Percentiles rank a stretch among this genome's conserved stretches.
phyloP scores from a whole-genome alignment of 2,797 vertebrate genomes.

The Halcyon smyrnensis region DNA sequence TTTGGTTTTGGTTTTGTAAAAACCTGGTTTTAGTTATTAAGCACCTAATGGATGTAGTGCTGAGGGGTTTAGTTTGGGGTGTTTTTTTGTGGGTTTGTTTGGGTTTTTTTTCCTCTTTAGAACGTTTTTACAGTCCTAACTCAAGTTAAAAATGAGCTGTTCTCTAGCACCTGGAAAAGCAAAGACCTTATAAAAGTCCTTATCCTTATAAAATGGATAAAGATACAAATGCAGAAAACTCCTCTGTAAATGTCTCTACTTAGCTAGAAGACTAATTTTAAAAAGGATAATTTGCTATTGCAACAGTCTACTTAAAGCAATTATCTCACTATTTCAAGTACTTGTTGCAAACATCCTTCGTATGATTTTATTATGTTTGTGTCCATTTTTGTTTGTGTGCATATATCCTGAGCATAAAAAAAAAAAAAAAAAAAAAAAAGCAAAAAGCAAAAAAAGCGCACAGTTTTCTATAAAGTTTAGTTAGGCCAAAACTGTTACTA shows the following conservation, averaged over 20 bases:
- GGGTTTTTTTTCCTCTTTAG: not conserved
- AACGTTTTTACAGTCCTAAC: not conserved
- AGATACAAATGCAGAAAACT: not conserved
- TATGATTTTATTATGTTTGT: not conserved
- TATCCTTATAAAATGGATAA: not conserved
- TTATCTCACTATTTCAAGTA: not conserved
- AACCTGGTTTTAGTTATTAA: not conserved
- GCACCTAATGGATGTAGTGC: not conserved
- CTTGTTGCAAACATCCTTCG: not conserved
- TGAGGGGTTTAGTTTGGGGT: accelerated
- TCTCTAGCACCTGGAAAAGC: not conserved
- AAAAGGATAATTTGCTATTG: not conserved
- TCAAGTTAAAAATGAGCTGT: not conserved
- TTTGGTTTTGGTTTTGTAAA: not conserved
- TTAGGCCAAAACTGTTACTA: not conserved
- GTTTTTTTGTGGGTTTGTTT: not conserved
- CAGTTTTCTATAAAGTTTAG: accelerated
- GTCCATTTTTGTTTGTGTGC: not conserved
- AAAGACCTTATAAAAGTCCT: not conserved
- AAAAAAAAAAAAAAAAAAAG: no score
- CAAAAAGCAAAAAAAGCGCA: no score
- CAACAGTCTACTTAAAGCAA: not conserved
- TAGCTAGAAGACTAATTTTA: not conserved
- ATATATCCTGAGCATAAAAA: not conserved
- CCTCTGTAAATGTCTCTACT: not conserved